Percentiles rank a stretch among this genome's conserved stretches.
Evolutionary conservation across 2,888 invertebrate species (phyloP).

Genomic region (Cosmopolites sordidus): DNA sequence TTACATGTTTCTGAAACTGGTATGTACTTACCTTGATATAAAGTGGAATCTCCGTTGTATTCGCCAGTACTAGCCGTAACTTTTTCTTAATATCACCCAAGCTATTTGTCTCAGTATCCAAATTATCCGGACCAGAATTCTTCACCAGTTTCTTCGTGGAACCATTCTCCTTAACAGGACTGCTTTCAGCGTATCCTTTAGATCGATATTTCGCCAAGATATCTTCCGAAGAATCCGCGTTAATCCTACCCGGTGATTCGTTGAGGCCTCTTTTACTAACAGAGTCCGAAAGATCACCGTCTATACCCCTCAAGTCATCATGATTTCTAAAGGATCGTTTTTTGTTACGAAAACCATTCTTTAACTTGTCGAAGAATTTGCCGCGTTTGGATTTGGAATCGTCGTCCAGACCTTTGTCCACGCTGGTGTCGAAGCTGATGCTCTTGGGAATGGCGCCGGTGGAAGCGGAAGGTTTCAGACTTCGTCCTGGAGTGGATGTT

Average conservation of each 20-base stretch:
- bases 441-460: constrained; percentile 88
- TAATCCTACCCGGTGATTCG: constrained; percentile 31
- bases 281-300: constrained; percentile 30
- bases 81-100: constrained; percentile 79
- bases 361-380: constrained; percentile 72
- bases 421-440: constrained; percentile 86
- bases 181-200: constrained; percentile 36
- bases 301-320: constrained; percentile 34
- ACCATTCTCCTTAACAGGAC: constrained; percentile 33
- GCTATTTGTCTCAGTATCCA: constrained; percentile 50
- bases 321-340: constrained; percentile 43
- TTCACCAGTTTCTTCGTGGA: constrained; percentile 44
- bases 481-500: constrained; percentile 6
- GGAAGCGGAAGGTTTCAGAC: constrained; percentile 48
- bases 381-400: constrained; percentile 61
- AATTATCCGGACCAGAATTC: constrained; percentile 35
- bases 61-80: constrained; percentile 83
- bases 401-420: constrained; percentile 64
- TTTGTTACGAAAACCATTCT: constrained; percentile 50
- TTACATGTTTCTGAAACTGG: too few species aligned
- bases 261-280: constrained; percentile 6
- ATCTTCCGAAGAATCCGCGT: constrained; percentile 76
- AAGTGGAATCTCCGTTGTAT: constrained; percentile 66
- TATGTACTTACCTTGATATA: constrained; percentile 42
- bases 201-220: constrained; percentile 89